Base-by-base conservation (phyloP, 2,113 vertebrate genomes). In the Oncorhynchus tshawytscha region DNA sequence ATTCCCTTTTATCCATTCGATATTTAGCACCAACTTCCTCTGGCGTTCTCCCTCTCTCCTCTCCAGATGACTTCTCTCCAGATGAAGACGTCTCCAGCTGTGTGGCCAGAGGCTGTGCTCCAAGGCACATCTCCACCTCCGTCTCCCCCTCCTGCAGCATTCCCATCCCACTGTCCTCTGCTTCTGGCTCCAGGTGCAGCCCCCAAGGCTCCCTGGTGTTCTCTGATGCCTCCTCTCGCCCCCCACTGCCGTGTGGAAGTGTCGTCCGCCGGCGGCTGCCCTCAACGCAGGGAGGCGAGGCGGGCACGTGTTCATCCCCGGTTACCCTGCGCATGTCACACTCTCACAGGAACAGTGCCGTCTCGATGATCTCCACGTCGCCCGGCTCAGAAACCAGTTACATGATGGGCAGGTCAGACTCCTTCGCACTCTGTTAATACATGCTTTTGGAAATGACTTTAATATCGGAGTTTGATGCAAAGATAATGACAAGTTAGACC, bases 371-470 rank as follows among this genome's bases (percentile, higher is more conserved):
- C 70, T 97, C 97, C 57, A 94, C 88, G 0, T 97, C 96, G 5
- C 93, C 95, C 0, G 92, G 91, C 5, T 97, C 96, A 0, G 96
- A 98, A 65, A 93, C 95, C 90, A 97, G 95, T 86, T 97, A 95
- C 70, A 34, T 94, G 67, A 89, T 96, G 0, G 96, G 95, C 88
- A 97, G 97, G 97, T 98, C 91, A 82, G 79, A 34, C 16, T 51
- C 59, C 39, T 45, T 45, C 39, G 3, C 39, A 45, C 39, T 12
- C 9, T 45, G 39, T 45, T 45, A 45, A 45, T 45, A 45, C 39
- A 45, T 45, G 9, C 39, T 45, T 45, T 11, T 45, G 39, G 39
- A 45, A 45, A 45, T 45, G 2, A 45, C 2, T 45, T 45, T 45
- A 45, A 45, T 11, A 45, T 45, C 39, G 2, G 39, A 45, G 39